Base-by-base conservation (phyloP, 2,888 invertebrate species). In the Heliconius ethilla region DNA sequence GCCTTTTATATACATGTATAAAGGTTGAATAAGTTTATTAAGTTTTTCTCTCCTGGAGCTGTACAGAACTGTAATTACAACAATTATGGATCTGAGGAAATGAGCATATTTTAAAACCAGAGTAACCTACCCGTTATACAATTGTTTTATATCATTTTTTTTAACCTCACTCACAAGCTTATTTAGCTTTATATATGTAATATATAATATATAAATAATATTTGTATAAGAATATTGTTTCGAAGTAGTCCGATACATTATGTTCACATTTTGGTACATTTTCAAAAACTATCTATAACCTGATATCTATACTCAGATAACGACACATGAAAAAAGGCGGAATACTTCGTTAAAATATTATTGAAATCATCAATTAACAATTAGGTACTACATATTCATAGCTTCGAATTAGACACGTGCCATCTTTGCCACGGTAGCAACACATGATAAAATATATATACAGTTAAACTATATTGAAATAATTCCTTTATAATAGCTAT, bases 401-500 rank as follows among this genome's bases (percentile, higher is more conserved):
- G 33, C 13, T 33, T 22, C 11, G 0, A n/a, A 11, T 67, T 2
- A n/a, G 1, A n/a, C 40, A n/a, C 13, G 40, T 67, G 37, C n/a
- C 40, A 67, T 1, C 2, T 7, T 2, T 13, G 40, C 29, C 59
- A 59, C 59, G 59, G 33, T 72, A 27, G 15, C 40, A 72, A 37
- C 33, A 72, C 33, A 72, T 72, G 55, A 59, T 11, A n/a, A 22
- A 27, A 37, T 45, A 29, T 51, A 33, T 27, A 51, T 51, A 33
- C 65, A 13, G 33, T 66, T 29, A 9, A 66, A 66, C 22, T 70
- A 10, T 55, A 29, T 5, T 22, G 22, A 55, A 33, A 33, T 70
- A 55, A 13, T 55, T n/a, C 6, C 55, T 72, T 59, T 59, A 59
- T 59, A 55, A 33, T n/a, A 15, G 59, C 59, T 55, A 72, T 72